These are phyloP conservation scores for Sclerurus mexicanus DNA, from an alignment of 2,113 vertebrate species.

Conservation along the genomic window DNA sequence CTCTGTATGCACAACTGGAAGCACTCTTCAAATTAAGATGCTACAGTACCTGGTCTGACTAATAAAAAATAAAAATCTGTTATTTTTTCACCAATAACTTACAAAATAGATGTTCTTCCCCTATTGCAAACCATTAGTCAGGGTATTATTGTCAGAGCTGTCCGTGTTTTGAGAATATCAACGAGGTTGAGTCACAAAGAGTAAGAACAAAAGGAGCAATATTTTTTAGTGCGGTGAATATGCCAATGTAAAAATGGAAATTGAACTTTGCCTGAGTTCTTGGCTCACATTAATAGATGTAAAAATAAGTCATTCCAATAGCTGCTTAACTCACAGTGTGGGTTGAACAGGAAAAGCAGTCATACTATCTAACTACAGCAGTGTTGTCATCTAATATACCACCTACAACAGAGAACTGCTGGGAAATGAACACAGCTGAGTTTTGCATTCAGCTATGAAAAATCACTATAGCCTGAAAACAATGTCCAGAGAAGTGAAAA, in stretches of 20 bases:
- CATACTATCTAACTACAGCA: not conserved
- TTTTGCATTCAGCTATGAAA: not conserved
- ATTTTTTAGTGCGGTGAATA: not conserved
- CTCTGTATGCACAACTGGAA: not conserved
- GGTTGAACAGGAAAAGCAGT: not conserved
- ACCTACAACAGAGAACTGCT: not conserved
- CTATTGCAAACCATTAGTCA: not conserved
- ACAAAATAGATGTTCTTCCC: not conserved
- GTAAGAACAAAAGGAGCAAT: not conserved
- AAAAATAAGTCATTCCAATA: not conserved
- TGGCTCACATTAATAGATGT: not conserved
- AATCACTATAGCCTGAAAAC: not conserved
- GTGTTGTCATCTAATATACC: not conserved
- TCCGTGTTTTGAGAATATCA: not conserved
- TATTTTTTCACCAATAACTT: not conserved
- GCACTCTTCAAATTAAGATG: not conserved
- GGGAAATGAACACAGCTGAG: not conserved
- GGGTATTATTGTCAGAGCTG: not conserved
- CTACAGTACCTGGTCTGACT: not conserved
- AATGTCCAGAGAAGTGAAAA: not conserved
- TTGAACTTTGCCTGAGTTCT: not conserved
- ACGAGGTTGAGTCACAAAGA: not conserved
- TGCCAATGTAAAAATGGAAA: slow-evolving; percentile 1
- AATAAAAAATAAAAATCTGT: not conserved
- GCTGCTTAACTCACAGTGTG: not conserved